phyloP scores from a whole-genome alignment of 2,797 vertebrate species.

The Spondyliosoma cantharus region DNA sequence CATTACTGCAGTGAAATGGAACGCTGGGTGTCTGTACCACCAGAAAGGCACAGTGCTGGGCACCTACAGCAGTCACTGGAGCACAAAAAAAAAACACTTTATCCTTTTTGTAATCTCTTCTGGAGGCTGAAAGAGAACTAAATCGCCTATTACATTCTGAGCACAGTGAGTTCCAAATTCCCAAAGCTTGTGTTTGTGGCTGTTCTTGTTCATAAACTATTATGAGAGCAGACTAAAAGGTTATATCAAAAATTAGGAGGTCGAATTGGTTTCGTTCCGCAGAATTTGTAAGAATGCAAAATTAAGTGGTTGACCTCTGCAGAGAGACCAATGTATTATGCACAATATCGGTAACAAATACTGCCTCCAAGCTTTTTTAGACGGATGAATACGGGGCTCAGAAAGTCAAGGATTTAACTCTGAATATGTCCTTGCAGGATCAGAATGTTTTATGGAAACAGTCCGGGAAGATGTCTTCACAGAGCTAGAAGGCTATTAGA shows the following conservation, averaged over 20 bases:
- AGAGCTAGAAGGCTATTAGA: not conserved
- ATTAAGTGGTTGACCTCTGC: not conserved
- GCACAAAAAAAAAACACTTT: not conserved
- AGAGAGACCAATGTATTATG: not conserved
- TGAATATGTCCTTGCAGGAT: too few relatives aligned
- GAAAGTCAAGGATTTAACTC: not conserved
- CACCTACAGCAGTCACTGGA: not conserved
- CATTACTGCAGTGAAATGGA: slow-evolving; percentile 13
- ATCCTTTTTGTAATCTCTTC: slow-evolving; percentile 5
- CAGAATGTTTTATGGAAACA: not conserved
- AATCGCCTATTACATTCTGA: not conserved
- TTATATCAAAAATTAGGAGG: not conserved
- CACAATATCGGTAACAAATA: not conserved
- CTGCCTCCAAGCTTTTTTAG: not conserved
- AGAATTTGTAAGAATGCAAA: not conserved
- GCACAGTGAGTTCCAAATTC: not conserved
- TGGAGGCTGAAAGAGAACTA: not conserved
- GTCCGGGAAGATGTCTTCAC: not conserved
- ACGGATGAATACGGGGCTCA: not conserved
- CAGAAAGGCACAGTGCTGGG: not conserved
- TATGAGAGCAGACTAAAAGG: not conserved
- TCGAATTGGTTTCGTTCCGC: not conserved
- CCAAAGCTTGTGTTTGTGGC: not conserved
- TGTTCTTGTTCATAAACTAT: not conserved
- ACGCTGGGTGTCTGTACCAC: not conserved